phyloP scores from a whole-genome alignment of 2,113 vertebrate genomes.

The Pomatostomus ruficeps region DNA sequence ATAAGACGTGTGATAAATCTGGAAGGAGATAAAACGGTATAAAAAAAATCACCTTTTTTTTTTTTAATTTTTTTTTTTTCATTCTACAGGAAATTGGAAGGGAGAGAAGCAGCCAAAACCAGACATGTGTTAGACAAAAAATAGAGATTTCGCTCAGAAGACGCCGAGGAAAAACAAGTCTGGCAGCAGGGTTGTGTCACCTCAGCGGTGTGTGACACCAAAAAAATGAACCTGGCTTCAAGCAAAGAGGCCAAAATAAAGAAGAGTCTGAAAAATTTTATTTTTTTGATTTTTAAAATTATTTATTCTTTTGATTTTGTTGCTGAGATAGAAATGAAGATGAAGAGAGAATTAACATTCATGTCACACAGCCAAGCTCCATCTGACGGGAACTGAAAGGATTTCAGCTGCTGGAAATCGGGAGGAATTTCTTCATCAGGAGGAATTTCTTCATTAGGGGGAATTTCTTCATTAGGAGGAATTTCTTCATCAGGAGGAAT shows the following conservation, averaged over 20 bases:
- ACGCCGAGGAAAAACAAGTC: background rate
- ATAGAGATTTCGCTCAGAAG: background rate
- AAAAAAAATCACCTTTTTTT: background rate
- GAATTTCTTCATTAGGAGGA: background rate
- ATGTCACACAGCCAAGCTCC: background rate
- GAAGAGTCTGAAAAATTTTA: background rate
- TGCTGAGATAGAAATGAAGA: background rate
- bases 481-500: background rate
- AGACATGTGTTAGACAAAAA: background rate
- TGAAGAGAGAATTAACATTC: background rate
- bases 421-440: background rate
- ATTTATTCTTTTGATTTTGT: background rate
- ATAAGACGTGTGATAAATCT: constrained; percentile 6
- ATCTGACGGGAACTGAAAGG: background rate
- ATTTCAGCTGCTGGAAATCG: background rate
- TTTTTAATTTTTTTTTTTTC: background rate
- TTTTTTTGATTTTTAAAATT: background rate
- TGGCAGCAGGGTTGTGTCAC: background rate
- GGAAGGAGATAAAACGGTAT: background rate
- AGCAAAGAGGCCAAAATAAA: background rate
- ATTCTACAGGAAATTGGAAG: background rate
- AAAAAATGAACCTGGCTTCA: background rate
- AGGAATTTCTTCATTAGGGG: background rate
- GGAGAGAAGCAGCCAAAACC: background rate
- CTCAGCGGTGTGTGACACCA: background rate